Evolutionary conservation across 2,113 vertebrate genomes (phyloP).

Genomic region (Hemiscyllium ocellatum): DNA sequence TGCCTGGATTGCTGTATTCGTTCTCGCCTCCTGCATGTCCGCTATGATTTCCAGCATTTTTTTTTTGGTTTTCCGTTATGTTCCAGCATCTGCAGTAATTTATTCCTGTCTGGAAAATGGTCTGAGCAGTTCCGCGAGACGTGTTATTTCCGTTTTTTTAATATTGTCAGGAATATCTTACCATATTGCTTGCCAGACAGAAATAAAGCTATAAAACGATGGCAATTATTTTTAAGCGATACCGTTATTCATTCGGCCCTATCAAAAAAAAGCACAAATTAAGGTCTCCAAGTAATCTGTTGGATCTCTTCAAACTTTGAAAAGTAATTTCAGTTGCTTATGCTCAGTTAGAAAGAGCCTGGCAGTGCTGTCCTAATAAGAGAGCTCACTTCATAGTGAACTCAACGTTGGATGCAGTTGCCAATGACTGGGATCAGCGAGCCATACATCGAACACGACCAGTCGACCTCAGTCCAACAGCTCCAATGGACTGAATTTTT

Average conservation of each 20-base stretch:
- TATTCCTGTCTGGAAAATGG: background rate
- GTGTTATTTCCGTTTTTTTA: background rate
- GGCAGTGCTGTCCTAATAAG: background rate
- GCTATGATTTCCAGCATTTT: too few species aligned
- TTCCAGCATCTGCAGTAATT: too few species aligned
- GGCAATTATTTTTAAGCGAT: background rate
- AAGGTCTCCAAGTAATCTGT: background rate
- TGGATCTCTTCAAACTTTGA: background rate
- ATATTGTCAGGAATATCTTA: background rate
- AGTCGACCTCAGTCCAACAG: background rate
- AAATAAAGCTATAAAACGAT: background rate
- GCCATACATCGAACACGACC: background rate
- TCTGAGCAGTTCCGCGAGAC: background rate
- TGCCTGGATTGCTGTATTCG: too few species aligned
- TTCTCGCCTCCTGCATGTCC: too few species aligned
- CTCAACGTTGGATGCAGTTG: background rate
- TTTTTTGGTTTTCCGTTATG: too few species aligned
- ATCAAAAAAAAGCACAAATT: background rate
- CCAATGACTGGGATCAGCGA: background rate
- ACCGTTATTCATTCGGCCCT: background rate
- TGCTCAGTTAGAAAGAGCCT: background rate
- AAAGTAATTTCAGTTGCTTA: background rate
- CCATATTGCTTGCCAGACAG: background rate
- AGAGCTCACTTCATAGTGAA: background rate
- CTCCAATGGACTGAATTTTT: background rate